A percentile compares a stretch with the other conserved stretches of the same genome.
Evolutionary conservation across 92 coral and sea anemone species (phyloP).

Genomic region (Porites cylindrica): DNA sequence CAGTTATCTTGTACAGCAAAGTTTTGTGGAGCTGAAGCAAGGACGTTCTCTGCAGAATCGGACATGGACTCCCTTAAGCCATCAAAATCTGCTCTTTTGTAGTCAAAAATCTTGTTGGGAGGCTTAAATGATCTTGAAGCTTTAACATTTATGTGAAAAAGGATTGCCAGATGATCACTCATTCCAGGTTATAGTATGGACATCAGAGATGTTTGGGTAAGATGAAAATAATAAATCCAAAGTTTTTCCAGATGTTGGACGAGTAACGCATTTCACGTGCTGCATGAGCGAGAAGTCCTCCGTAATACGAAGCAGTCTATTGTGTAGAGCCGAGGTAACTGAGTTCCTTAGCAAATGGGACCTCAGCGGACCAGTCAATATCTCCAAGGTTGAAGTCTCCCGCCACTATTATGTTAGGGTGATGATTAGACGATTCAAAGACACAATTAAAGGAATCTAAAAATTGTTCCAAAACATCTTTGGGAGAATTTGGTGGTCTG

Average conservation of each 20-base stretch:
- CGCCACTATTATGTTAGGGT: slow-evolving; percentile 51
- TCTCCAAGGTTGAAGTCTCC: slow-evolving; percentile 67
- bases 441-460: slow-evolving; percentile 40
- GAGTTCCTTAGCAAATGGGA: slow-evolving; percentile 4
- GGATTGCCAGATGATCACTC: slow-evolving; percentile 55
- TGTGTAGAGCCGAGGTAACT: no score
- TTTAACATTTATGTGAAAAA: slow-evolving; percentile 40
- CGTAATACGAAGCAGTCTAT: no score
- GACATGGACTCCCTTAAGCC: no score
- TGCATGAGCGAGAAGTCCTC: no score
- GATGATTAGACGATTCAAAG: slow-evolving; percentile 27
- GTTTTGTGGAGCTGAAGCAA: no score
- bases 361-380: slow-evolving; percentile 55
- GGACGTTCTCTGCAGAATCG: no score
- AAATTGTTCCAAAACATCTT: slow-evolving; percentile 43
- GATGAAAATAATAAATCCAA: slow-evolving; percentile 25
- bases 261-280: no score
- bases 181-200: slow-evolving; percentile 39
- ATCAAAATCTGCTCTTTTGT: slow-evolving; percentile 24
- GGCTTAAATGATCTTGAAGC: not conserved
- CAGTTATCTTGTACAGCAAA: no score
- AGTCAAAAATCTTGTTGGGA: slow-evolving; percentile 28
- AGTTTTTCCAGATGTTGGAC: no score
- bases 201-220: slow-evolving; percentile 52
- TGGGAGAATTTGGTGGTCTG: slow-evolving; percentile 49